Base-by-base conservation (phyloP, 2,113 vertebrate species). In the Podarcis muralis region DNA sequence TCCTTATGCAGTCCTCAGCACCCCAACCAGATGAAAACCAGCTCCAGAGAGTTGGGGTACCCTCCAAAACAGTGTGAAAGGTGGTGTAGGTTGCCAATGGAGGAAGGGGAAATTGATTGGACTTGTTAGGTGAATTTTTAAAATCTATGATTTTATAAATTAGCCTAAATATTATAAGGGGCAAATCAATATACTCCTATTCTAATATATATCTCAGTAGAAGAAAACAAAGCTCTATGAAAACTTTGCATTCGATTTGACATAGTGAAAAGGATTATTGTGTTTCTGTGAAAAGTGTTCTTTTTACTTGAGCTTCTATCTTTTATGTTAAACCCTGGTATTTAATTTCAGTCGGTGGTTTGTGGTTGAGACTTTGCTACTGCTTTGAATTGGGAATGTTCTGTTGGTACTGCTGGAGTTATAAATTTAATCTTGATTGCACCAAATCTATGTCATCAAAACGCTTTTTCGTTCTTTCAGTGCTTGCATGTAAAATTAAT, bases 211-310 rank as follows among this genome's bases (percentile, higher is more conserved):
- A 91, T 43, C 27, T 87, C n/a, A 77, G 83, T 88, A 0, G 2
- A 62, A 5, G 15, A 18, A n/a, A 92, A 74, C 0, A 53, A 35
- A 66, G 90, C 78, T 87, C 43, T 82, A 77, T 6, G 2, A 6
- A 90, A 84, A 9, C 9, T 91, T 68, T 80, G 1, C n/a, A 30
- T 9, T 92, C 22, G 3, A 4, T 82, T 90, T 65, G 81, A 74
- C 85, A 75, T 18, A 87, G 53, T 86, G 72, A 79, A 84, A 92
- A 80, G 85, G 23, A 59, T 75, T 7, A 23, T 18, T 76, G 0
- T 69, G 1, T 92, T 91, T 92, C 86, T 78, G 35, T 89, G 68
- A 91, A 93, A 92, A 7, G 1, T 6, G 6, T n/a, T 0, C 0
- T 40, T 83, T 89, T 75, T 37, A n/a, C 57, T 89, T 75, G 18